Evolutionary conservation across 2,113 vertebrate genomes (phyloP).

Genomic region (Piaya cayana): DNA sequence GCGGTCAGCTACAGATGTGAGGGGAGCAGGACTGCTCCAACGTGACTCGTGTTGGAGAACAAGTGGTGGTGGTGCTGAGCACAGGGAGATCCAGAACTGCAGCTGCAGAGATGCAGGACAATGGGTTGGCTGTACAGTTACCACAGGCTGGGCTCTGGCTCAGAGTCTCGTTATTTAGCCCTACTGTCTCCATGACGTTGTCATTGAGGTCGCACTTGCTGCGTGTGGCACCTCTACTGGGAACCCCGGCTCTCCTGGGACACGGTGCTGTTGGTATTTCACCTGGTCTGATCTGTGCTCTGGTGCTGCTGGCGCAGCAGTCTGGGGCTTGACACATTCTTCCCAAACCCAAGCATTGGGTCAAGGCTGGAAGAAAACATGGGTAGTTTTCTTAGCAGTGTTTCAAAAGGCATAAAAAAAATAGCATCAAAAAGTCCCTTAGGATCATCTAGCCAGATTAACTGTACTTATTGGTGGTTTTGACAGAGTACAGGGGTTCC

Average conservation of each 20-base stretch:
- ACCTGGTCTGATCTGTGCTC: background rate
- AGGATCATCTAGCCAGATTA: background rate
- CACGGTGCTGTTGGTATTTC: rapidly evolving
- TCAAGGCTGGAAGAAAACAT: background rate
- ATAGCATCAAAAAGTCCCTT: background rate
- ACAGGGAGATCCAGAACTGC: background rate
- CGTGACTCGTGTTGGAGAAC: background rate
- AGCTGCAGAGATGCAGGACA: background rate
- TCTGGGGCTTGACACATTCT: background rate
- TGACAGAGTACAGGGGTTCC: background rate
- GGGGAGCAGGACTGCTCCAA: background rate
- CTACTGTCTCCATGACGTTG: background rate
- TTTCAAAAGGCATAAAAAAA: background rate
- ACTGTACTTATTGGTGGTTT: background rate
- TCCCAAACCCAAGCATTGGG: background rate
- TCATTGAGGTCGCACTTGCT: rapidly evolving
- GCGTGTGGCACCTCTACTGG: background rate
- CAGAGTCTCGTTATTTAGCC: background rate
- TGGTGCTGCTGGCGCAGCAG: background rate
- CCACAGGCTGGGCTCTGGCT: background rate
- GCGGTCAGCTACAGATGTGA: background rate
- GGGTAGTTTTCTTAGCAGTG: background rate
- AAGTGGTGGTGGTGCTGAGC: background rate
- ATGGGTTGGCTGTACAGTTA: background rate
- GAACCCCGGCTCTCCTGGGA: background rate